phyloP scores from a whole-genome alignment of 2,888 invertebrate genomes.

The Drosophila melanosoma region DNA sequence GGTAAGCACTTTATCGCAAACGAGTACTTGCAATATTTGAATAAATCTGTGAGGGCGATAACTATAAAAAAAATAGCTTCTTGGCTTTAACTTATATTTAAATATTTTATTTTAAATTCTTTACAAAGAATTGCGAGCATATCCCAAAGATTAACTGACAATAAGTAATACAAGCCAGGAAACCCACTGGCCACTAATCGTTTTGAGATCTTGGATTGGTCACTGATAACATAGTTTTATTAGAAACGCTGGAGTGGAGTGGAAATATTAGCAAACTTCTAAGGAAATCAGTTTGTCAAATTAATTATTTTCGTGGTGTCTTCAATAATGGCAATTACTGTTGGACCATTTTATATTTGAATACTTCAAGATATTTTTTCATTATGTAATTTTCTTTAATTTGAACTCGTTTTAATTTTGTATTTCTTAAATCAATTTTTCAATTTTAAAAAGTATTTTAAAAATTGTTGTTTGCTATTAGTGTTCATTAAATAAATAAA shows the following conservation, averaged over 20 bases:
- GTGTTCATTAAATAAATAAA: not conserved
- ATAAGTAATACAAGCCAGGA: not conserved
- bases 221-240: not conserved
- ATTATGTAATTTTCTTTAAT: not conserved
- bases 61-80: not conserved
- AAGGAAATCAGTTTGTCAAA: not conserved
- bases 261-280: not conserved
- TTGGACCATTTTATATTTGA: not conserved
- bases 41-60: not conserved
- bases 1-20: not conserved
- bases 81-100: not conserved
- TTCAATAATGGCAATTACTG: not conserved
- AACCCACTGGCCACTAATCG: not conserved
- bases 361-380: not conserved
- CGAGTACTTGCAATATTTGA: not conserved
- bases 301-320: not conserved
- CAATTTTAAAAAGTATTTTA: no score
- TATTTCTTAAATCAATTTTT: not conserved
- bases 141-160: no score
- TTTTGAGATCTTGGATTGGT: not conserved
- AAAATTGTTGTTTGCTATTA: not conserved
- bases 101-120: no score
- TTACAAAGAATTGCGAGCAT: no score
- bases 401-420: not conserved
- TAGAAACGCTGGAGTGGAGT: not conserved